phyloP scores from a whole-genome alignment of 2,888 invertebrate genomes.

The Aleiodes alternator region DNA sequence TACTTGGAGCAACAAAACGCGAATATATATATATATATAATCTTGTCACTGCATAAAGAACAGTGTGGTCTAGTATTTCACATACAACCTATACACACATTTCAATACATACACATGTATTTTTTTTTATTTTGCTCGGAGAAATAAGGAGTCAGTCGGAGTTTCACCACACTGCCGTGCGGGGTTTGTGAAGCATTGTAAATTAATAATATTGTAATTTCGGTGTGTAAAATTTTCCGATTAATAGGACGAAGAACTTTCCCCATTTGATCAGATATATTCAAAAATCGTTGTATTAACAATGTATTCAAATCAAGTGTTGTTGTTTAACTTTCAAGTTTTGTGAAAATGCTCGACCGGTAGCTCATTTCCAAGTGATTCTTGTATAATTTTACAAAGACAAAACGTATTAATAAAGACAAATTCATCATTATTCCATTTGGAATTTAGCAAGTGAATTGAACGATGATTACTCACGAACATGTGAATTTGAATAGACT shows the following conservation, averaged over 20 bases:
- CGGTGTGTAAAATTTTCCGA: not conserved
- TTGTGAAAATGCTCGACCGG: not conserved
- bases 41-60: not conserved
- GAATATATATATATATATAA: conserved; percentile 1
- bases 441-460: conserved; percentile 3
- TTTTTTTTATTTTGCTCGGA: not conserved
- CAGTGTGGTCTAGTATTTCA: not conserved
- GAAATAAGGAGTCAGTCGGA: conserved; percentile 13
- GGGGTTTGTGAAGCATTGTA: not conserved
- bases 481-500: not conserved
- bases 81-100: too few relatives aligned
- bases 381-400: not conserved
- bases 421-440: too few relatives aligned
- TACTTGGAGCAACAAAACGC: conserved; percentile 4
- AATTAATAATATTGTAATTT: not conserved
- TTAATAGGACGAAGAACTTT: not conserved
- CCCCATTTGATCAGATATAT: too few relatives aligned
- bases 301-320: too few relatives aligned
- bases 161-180: not conserved
- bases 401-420: too few relatives aligned
- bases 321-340: not conserved
- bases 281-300: too few relatives aligned
- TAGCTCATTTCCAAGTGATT: not conserved
- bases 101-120: not conserved
- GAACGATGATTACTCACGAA: conserved; percentile 14